Conservation (phyloP, 2,113 vertebrate genomes). For the Hippocampus barbouri region DNA sequence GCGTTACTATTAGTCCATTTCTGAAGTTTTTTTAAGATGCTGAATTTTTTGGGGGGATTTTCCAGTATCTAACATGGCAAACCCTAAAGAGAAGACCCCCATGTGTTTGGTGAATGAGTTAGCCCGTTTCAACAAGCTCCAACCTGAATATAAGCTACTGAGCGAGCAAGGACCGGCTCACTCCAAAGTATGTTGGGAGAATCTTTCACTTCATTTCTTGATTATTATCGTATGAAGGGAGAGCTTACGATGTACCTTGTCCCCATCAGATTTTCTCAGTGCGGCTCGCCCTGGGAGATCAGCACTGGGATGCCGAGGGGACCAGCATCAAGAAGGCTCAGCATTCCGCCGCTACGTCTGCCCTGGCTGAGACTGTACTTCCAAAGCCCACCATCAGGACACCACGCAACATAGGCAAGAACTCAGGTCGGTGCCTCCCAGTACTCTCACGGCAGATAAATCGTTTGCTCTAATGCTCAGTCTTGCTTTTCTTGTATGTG, state of each 20-base stretch:
- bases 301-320: conserved; percentile 90
- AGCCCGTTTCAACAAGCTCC: conserved; percentile 95
- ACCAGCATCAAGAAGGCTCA: conserved; percentile 94
- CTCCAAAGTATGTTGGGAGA: conserved; percentile 77
- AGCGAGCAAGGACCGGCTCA: conserved; percentile 92
- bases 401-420: conserved; percentile 84
- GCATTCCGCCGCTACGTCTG: conserved; percentile 85
- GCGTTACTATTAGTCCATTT: too few species aligned
- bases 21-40: too few species aligned
- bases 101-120: conserved; percentile 99
- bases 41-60: conserved; percentile 15
- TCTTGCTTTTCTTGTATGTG: conserved; percentile 31
- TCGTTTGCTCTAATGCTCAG: background rate
- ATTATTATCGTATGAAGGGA: background rate
- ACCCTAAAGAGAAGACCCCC: conserved; percentile 98
- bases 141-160: conserved; percentile 90
- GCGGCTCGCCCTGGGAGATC: conserved; percentile 87
- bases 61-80: conserved; percentile 94
- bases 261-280: conserved; percentile 84
- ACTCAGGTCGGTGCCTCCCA: conserved; percentile 74
- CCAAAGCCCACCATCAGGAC: conserved; percentile 82
- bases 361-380: conserved; percentile 85
- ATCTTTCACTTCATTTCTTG: background rate
- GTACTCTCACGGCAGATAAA: background rate
- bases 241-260: background rate